Conservation (phyloP, 1,140 invertebrate species). For the Teleogryllus occipitalis region DNA sequence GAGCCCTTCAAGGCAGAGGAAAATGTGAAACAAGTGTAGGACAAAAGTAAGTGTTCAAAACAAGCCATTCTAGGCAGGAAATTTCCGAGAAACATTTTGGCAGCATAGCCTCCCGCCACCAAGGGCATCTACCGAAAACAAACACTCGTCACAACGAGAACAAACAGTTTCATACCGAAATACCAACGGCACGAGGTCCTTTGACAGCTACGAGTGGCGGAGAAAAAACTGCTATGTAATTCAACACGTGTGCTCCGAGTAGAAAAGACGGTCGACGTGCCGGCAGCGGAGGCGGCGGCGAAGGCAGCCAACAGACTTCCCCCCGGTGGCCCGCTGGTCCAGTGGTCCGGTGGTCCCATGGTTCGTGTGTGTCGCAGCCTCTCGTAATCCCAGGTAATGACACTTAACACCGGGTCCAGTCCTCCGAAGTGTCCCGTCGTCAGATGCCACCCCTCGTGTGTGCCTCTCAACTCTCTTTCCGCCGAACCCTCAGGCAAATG, state of each 20-base stretch:
- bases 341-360: background rate
- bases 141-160: background rate
- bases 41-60: background rate
- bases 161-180: background rate
- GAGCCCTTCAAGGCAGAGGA: background rate
- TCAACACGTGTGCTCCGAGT: background rate
- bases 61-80: background rate
- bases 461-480: too few species aligned
- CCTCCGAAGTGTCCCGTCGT: too few species aligned
- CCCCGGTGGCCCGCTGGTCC: background rate
- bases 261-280: background rate
- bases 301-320: background rate
- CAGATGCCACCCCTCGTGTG: too few species aligned
- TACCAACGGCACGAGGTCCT: background rate
- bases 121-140: background rate
- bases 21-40: background rate
- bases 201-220: background rate
- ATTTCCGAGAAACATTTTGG: background rate
- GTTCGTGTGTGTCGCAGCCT: background rate
- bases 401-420: background rate
- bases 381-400: background rate
- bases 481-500: background rate
- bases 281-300: too few species aligned
- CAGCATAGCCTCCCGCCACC: too few species aligned
- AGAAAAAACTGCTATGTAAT: background rate